These are phyloP conservation scores for Musca domestica DNA, from an alignment of 1,140 invertebrate genomes.

Conservation along the genomic window DNA sequence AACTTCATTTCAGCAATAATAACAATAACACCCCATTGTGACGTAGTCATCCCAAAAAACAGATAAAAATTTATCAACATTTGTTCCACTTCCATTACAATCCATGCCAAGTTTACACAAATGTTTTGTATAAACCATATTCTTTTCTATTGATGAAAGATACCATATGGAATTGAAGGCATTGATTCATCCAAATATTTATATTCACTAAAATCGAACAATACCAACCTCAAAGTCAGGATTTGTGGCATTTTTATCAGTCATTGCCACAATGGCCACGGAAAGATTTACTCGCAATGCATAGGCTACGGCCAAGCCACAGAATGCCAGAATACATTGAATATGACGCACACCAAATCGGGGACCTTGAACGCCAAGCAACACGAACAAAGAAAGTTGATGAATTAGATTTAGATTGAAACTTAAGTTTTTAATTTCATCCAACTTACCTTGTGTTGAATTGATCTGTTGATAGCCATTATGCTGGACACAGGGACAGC, in stretches of 20 bases:
- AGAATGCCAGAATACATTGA: slow-evolving; percentile 64
- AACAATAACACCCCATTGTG: too few species aligned
- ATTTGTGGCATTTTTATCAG: slow-evolving; percentile 45
- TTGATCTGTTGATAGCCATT: slow-evolving; percentile 44
- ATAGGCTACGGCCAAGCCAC: slow-evolving; percentile 64
- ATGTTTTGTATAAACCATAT: too few species aligned
- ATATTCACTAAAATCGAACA: too few species aligned
- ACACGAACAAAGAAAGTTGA: neutral
- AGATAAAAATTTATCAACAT: too few species aligned
- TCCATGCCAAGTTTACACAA: too few species aligned
- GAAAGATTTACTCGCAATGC: slow-evolving; percentile 67
- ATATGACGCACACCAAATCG: slow-evolving; percentile 63
- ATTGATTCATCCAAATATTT: too few species aligned
- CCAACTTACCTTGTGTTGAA: slow-evolving; percentile 20
- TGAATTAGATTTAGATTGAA: neutral
- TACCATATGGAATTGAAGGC: too few species aligned
- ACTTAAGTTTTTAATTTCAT: too few species aligned
- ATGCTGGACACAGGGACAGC: slow-evolving; percentile 38
- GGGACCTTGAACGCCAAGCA: slow-evolving; percentile 33
- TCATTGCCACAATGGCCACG: slow-evolving; percentile 61
- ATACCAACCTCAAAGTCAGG: slow-evolving; percentile 46
- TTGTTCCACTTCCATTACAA: too few species aligned
- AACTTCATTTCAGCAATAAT: too few species aligned
- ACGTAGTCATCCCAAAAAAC: too few species aligned
- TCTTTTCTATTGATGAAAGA: too few species aligned